phyloP scores from a whole-genome alignment of 2,113 vertebrate genomes.

The Albula glossodonta region DNA sequence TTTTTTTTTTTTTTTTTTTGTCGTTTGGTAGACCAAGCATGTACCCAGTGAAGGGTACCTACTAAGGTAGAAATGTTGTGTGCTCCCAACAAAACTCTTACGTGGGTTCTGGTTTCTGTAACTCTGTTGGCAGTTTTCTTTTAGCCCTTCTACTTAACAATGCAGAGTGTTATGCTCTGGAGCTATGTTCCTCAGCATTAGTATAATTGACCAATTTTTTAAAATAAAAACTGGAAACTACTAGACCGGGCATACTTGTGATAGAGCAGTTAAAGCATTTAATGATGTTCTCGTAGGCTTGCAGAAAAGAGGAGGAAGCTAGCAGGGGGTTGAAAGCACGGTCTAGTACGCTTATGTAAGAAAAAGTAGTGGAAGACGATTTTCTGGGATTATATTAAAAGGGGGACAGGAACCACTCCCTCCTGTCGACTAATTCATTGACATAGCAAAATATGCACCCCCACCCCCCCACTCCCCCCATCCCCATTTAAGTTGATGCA shows the following conservation, averaged over 20 bases:
- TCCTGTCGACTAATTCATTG: neutral
- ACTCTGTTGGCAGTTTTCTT: neutral
- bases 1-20: neutral
- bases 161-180: neutral
- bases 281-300: neutral
- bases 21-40: neutral
- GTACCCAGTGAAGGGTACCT: neutral
- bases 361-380: neutral
- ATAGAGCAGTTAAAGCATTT: too few species aligned
- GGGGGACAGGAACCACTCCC: neutral
- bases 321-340: neutral
- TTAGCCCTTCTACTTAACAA: neutral
- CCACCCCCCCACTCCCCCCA: neutral
- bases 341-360: neutral
- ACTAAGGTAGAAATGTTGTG: neutral
- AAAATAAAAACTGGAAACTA: too few species aligned
- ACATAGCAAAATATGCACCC: neutral
- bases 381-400: neutral
- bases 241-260: too few species aligned
- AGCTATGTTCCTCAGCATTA: neutral
- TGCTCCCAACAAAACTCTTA: neutral
- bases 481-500: conserved; percentile 43
- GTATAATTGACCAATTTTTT: neutral
- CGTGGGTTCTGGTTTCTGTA: neutral
- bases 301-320: neutral